Evolutionary conservation across 2,797 vertebrate genomes (phyloP).

Genomic region (Falco cherrug): DNA sequence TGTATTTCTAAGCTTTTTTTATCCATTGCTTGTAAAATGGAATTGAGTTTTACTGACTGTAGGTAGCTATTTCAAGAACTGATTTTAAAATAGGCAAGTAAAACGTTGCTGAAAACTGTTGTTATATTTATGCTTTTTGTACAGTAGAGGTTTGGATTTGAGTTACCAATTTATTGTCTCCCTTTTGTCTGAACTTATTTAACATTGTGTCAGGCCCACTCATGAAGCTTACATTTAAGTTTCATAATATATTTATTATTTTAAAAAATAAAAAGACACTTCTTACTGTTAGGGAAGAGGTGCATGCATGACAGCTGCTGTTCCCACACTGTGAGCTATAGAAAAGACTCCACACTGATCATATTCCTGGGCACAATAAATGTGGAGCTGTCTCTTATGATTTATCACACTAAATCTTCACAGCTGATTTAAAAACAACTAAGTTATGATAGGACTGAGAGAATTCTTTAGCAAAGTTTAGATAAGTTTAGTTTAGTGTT

Average conservation of each 20-base stretch:
- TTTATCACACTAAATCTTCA: background rate
- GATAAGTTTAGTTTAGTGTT: background rate
- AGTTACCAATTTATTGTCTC: background rate
- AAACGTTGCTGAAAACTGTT: background rate
- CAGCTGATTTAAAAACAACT: background rate
- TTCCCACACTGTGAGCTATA: background rate
- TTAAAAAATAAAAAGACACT: background rate
- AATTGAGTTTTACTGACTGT: background rate
- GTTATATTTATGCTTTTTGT: background rate
- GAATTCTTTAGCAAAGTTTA: background rate
- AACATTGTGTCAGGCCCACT: background rate
- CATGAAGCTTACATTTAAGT: background rate
- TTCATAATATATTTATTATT: background rate
- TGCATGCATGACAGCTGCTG: background rate
- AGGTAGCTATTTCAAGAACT: background rate
- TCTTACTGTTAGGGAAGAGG: background rate
- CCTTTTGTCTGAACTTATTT: background rate
- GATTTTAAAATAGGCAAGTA: background rate
- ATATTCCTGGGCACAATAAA: background rate
- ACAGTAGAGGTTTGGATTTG: background rate
- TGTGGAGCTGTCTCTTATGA: background rate
- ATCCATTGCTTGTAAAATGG: background rate
- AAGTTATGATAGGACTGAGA: background rate
- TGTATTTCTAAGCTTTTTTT: background rate
- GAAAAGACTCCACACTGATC: background rate